Evolutionary conservation across 2,113 vertebrate genomes (phyloP).

Genomic region (Thamnophis sirtalis): DNA sequence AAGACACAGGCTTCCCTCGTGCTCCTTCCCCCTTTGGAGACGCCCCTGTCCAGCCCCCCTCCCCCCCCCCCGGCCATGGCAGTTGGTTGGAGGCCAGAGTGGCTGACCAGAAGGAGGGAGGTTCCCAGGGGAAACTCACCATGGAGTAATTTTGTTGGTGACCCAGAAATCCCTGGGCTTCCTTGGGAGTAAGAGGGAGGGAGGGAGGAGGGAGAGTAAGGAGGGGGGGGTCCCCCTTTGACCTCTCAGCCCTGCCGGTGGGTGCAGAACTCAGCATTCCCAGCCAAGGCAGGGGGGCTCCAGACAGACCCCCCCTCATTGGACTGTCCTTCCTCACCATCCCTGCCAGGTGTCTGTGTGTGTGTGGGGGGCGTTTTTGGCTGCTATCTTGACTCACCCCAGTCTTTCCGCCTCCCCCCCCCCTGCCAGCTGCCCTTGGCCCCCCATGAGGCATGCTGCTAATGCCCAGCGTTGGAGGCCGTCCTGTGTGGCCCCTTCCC

Average conservation of each 20-base stretch:
- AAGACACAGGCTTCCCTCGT: fast-evolving
- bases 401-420: not conserved
- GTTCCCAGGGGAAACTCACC: not conserved
- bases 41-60: too few relatives aligned
- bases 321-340: not conserved
- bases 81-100: not conserved
- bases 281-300: not conserved
- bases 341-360: not conserved
- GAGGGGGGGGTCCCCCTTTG: not conserved
- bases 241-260: not conserved
- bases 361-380: not conserved
- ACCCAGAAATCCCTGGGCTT: not conserved
- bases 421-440: not conserved
- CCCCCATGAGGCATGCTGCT: not conserved
- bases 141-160: not conserved
- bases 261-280: not conserved
- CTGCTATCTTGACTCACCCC: not conserved
- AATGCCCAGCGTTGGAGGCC: not conserved
- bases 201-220: not conserved
- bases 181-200: not conserved
- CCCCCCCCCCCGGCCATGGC: fast-evolving
- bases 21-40: not conserved
- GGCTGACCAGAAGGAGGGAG: not conserved
- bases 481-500: not conserved
- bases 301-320: not conserved